Percentiles rank a stretch among this genome's conserved stretches.
These are phyloP conservation scores for Limnephilus rhombicus DNA, from an alignment of 2,888 invertebrate species.

Conservation along the genomic window DNA sequence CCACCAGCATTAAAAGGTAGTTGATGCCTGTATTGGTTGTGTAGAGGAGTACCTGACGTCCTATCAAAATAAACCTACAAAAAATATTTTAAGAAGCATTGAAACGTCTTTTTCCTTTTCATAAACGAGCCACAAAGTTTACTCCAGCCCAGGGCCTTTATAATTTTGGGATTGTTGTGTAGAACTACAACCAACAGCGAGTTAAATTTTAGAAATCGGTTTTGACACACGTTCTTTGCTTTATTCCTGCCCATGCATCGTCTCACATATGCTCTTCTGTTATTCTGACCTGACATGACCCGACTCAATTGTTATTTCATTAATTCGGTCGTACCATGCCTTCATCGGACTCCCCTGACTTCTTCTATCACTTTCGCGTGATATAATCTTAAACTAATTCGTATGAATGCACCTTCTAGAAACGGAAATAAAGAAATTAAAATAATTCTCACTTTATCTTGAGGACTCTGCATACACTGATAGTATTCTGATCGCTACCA, in stretches of 20 bases:
- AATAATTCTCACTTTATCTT: neutral
- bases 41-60: conserved; percentile 76
- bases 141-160: neutral
- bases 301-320: too few relatives aligned
- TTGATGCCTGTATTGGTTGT: conserved; percentile 79
- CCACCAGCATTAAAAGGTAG: conserved; percentile 84
- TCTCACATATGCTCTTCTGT: too few relatives aligned
- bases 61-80: conserved; percentile 72
- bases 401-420: too few relatives aligned
- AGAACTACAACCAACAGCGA: too few relatives aligned
- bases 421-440: neutral
- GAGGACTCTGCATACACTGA: neutral
- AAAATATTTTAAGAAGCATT: neutral
- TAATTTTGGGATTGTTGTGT: too few relatives aligned
- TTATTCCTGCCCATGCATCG: too few relatives aligned
- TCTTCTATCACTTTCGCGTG: too few relatives aligned
- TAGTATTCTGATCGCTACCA: neutral
- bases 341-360: too few relatives aligned
- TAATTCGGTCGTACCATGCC: too few relatives aligned
- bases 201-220: neutral
- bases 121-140: neutral
- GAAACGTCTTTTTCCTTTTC: neutral
- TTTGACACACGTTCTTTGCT: too few relatives aligned
- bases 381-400: too few relatives aligned
- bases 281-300: too few relatives aligned